Base-by-base conservation (phyloP, 2,113 vertebrate genomes). In the Rhea americana region DNA sequence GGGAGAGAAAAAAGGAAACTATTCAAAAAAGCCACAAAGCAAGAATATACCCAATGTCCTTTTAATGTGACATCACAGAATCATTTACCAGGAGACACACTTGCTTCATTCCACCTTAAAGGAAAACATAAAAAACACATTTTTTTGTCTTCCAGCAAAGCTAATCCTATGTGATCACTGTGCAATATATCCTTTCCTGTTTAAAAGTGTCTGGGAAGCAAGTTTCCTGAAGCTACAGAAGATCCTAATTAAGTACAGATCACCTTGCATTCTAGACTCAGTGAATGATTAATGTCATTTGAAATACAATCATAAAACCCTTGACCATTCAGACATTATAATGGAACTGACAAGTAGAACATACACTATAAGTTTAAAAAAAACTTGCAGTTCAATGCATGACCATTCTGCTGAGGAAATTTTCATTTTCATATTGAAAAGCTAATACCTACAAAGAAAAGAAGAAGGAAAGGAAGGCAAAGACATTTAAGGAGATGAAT, bases 291-390 rank as follows among this genome's bases (percentile, higher is more conserved):
- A 75, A 89, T 74, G 61, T 58, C 4, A 90, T 89, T 67, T 95
- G 87, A 89, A 94, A 94, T 78, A 47, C 86, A 85, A 94, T 93
- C 32, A 94, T 84, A 92, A 96, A 82, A 18, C 24, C 43, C 82
- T 13, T 73, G 72, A 76, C 59, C 53, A 92, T 67, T 82, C 86
- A 80, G 90, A 93, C 19, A 58, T 39, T 74, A 77, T 65, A 94
- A 90, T 67, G 50, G 39, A 74, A 73, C 16, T 94, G 85, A 73
- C 50, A 82, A 87, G 39, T 72, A 88, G 71, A 87, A 71, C 43
- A 82, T 24, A 71, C 1, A 19, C 50, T 88, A 90, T 43, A 30
- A 77, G 53, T 62, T 70, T 35, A 35, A 35, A 50, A 82, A 90
- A 28, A 82, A 63, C 48, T 61, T 79, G 39, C 32, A 45, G 32